Percentiles rank a stretch among this genome's conserved stretches.
These are phyloP conservation scores for Reinhardtius hippoglossoides DNA, from an alignment of 2,113 vertebrate species.

Conservation along the genomic window DNA sequence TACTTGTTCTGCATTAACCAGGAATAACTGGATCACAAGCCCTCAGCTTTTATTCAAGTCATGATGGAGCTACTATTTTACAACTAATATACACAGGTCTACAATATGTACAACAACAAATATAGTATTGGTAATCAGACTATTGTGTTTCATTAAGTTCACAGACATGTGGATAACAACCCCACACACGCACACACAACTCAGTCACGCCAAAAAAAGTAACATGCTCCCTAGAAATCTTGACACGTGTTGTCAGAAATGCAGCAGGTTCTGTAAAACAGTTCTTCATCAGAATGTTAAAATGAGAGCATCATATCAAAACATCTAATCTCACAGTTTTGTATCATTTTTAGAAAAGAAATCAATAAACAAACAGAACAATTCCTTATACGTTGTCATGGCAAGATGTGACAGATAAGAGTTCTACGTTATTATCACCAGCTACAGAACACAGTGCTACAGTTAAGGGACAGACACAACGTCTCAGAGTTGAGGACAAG, in stretches of 20 bases:
- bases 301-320: slow-evolving; percentile 71
- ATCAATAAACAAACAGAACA: slow-evolving; percentile 42
- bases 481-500: slow-evolving; percentile 29
- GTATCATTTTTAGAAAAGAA: slow-evolving; percentile 28
- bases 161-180: slow-evolving; percentile 50
- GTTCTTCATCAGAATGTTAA: slow-evolving; percentile 61
- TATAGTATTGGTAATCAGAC: slow-evolving; percentile 50
- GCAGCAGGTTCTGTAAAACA: slow-evolving; percentile 55
- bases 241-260: slow-evolving; percentile 66
- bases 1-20: neutral
- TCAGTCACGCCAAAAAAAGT: slow-evolving; percentile 28
- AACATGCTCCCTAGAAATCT: slow-evolving; percentile 64
- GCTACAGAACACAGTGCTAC: slow-evolving; percentile 54
- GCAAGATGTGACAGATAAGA: slow-evolving; percentile 60
- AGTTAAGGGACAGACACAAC: slow-evolving; percentile 29
- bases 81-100: slow-evolving; percentile 72
- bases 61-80: slow-evolving; percentile 65
- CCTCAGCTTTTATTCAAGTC: slow-evolving; percentile 72
- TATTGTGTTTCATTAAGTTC: slow-evolving; percentile 54
- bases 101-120: slow-evolving; percentile 73
- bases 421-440: slow-evolving; percentile 44
- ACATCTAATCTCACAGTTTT: slow-evolving; percentile 53
- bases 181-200: slow-evolving; percentile 17
- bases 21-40: slow-evolving; percentile 36
- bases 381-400: slow-evolving; percentile 62